Evolutionary conservation across 2,888 invertebrate genomes (phyloP).

Genomic region (Beris chalybata): DNA sequence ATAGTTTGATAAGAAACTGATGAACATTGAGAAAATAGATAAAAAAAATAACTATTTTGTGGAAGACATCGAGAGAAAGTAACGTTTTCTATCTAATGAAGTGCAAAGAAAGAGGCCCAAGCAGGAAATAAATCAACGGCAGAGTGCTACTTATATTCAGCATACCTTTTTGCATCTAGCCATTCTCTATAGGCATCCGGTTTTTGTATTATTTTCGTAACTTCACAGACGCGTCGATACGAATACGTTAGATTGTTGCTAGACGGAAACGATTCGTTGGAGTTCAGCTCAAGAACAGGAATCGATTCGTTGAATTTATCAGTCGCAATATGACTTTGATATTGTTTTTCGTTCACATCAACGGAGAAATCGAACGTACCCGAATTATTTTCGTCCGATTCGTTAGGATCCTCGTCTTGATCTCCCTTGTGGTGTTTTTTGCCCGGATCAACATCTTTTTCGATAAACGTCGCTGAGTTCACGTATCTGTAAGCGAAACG

Average conservation of each 20-base stretch:
- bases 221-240: constrained; percentile 44
- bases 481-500: constrained; percentile 40
- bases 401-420: constrained; percentile 31
- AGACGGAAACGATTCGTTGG: constrained; percentile 45
- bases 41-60: too few relatives aligned
- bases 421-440: constrained; percentile 20
- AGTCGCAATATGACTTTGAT: constrained; percentile 27
- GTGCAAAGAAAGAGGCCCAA: too few relatives aligned
- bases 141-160: constrained; percentile 2
- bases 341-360: constrained; percentile 18
- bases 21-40: too few relatives aligned
- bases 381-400: constrained; percentile 21
- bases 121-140: too few relatives aligned
- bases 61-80: too few relatives aligned
- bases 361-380: constrained; percentile 15
- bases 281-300: constrained; percentile 46
- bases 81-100: too few relatives aligned
- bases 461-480: constrained; percentile 44
- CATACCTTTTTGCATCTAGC: constrained; percentile 48
- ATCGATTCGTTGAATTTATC: constrained; percentile 40
- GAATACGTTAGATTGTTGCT: constrained; percentile 43
- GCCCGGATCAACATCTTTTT: constrained; percentile 39
- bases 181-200: constrained; percentile 51
- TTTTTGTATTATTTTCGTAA: constrained; percentile 43
- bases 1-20: too few relatives aligned